A percentile compares a stretch with the other conserved stretches of the same genome.
These are phyloP conservation scores for Diachasma alloeum DNA, from an alignment of 1,140 invertebrate genomes.

Conservation along the genomic window DNA sequence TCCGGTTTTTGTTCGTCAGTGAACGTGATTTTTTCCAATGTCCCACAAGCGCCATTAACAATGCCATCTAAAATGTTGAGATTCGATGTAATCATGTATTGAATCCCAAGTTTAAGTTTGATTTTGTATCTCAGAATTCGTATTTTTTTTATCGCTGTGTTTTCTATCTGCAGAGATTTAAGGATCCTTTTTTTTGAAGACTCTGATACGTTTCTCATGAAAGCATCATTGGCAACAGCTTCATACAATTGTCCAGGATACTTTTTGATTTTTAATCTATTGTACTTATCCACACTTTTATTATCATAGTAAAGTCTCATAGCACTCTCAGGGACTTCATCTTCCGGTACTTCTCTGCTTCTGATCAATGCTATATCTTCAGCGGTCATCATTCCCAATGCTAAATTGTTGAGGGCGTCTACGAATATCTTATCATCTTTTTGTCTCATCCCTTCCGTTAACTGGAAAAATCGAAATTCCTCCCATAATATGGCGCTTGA, in stretches of 20 bases:
- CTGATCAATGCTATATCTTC: conserved; percentile 20
- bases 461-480: conserved; percentile 38
- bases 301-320: conserved; percentile 28
- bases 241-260: neutral
- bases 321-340: conserved; percentile 15
- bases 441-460: conserved; percentile 43
- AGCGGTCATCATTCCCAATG: conserved; percentile 20
- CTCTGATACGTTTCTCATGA: neutral
- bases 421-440: conserved; percentile 37
- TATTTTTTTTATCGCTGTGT: no score
- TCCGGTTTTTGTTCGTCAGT: neutral
- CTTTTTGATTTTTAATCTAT: conserved; percentile 15
- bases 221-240: conserved; percentile 13
- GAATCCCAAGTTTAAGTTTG: neutral
- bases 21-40: conserved; percentile 14
- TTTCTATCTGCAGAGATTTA: neutral
- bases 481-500: conserved; percentile 32
- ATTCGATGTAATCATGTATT: neutral
- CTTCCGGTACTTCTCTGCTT: conserved; percentile 15
- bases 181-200: neutral
- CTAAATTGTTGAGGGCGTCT: conserved; percentile 36
- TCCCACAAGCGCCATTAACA: neutral
- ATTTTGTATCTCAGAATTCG: neutral
- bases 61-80: neutral
- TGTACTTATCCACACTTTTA: conserved; percentile 19